These are phyloP conservation scores for Coracopsis vasa DNA, from an alignment of 2,113 vertebrate species.

Conservation along the genomic window DNA sequence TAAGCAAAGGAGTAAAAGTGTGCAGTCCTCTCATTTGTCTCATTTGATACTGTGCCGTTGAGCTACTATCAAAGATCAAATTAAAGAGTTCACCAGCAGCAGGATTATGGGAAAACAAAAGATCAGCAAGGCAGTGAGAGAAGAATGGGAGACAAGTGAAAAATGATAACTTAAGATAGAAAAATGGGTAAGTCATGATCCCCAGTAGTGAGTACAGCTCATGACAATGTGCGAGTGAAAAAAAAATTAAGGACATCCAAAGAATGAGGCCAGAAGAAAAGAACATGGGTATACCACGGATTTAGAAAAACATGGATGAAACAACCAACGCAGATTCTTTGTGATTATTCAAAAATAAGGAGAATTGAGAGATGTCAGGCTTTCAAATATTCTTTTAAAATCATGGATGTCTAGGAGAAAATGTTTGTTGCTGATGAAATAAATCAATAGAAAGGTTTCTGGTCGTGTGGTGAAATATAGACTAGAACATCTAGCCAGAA, in stretches of 20 bases:
- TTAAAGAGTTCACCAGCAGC: not conserved
- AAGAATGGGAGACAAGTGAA: not conserved
- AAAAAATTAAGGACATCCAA: not conserved
- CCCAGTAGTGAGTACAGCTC: rapidly evolving
- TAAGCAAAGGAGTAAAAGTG: not conserved
- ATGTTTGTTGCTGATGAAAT: not conserved
- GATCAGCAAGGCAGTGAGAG: not conserved
- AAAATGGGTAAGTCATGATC: not conserved
- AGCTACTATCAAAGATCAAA: not conserved
- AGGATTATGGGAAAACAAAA: not conserved
- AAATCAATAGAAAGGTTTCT: not conserved
- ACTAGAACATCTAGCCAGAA: not conserved
- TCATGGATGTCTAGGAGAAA: not conserved
- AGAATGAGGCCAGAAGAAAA: not conserved
- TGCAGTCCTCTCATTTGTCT: not conserved
- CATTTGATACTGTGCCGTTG: not conserved
- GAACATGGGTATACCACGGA: rapidly evolving
- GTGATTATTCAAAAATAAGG: not conserved
- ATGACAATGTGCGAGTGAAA: not conserved
- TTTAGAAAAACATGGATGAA: not conserved
- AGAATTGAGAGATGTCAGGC: not conserved
- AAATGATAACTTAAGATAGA: not conserved
- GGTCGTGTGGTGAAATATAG: not conserved
- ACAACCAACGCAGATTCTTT: not conserved
- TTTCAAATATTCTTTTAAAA: not conserved